phyloP scores from a whole-genome alignment of 2,113 vertebrate species.

The Nycticorax nycticorax region DNA sequence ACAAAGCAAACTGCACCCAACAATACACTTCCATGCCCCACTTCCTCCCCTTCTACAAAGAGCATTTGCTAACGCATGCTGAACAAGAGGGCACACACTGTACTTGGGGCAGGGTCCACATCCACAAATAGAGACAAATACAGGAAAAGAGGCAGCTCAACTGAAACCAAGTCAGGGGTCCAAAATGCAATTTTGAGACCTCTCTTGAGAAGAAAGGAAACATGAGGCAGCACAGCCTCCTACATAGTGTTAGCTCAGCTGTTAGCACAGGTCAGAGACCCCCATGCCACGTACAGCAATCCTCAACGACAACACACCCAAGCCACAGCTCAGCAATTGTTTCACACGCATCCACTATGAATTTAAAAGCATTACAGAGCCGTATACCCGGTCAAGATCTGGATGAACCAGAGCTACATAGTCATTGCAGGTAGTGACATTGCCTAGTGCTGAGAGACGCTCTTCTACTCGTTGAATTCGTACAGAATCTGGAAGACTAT shows the following conservation, averaged over 20 bases:
- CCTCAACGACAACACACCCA: not conserved
- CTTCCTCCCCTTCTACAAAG: not conserved
- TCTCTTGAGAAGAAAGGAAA: not conserved
- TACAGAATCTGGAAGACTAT: conserved; percentile 87
- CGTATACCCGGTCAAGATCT: conserved; percentile 89
- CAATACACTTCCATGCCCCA: too few species aligned
- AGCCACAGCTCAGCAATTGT: accelerated
- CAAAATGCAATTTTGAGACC: not conserved
- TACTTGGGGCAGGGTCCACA: not conserved
- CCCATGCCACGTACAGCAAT: not conserved
- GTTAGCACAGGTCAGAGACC: not conserved
- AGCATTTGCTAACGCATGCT: too few species aligned
- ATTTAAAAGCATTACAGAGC: not conserved
- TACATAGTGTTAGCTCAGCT: accelerated
- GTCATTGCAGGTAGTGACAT: conserved; percentile 94
- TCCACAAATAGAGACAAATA: not conserved
- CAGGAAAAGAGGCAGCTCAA: not conserved
- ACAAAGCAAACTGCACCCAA: not conserved
- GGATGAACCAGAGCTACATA: conserved; percentile 96
- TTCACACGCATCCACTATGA: accelerated
- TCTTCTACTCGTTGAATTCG: conserved; percentile 92
- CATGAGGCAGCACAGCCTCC: not conserved
- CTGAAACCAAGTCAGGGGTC: not conserved
- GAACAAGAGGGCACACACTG: accelerated
- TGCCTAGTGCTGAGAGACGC: conserved; percentile 91